phyloP scores from a whole-genome alignment of 2,888 invertebrate species.

The Ernsta delagoae region DNA sequence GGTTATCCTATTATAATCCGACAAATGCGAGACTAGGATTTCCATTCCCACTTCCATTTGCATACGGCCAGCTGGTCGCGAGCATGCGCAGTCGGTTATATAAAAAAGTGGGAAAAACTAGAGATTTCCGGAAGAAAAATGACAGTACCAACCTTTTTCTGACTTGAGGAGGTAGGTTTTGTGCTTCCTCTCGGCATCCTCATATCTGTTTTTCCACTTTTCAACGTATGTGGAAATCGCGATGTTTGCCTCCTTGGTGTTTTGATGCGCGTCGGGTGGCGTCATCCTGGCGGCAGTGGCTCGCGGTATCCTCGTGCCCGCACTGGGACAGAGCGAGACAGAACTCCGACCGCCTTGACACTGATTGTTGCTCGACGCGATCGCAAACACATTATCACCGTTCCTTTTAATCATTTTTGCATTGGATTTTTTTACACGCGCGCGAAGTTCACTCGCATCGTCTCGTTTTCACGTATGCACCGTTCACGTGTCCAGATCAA shows the following conservation, averaged over 20 bases:
- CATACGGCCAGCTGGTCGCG: constrained; percentile 61
- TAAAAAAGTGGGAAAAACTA: constrained; percentile 52
- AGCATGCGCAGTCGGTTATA: constrained; percentile 70
- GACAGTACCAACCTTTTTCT: constrained; percentile 87
- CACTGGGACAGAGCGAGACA: constrained; percentile 75
- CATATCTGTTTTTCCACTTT: constrained; percentile 89
- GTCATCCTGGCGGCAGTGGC: constrained; percentile 81
- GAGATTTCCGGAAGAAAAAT: constrained; percentile 44
- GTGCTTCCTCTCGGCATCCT: constrained; percentile 88
- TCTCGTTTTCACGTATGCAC: constrained; percentile 72
- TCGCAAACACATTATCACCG: constrained; percentile 83
- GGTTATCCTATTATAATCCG: constrained; percentile 76
- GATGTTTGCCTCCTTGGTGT: constrained; percentile 77
- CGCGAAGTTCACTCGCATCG: constrained; percentile 72
- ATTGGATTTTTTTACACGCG: constrained; percentile 75
- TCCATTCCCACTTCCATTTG: constrained; percentile 71
- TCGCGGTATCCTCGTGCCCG: constrained; percentile 80
- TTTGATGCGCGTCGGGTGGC: constrained; percentile 80
- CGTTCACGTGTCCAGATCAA: constrained; percentile 72
- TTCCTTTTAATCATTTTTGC: constrained; percentile 84
- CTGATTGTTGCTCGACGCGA: constrained; percentile 82
- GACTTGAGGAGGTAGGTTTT: constrained; percentile 87
- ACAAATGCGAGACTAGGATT: constrained; percentile 79
- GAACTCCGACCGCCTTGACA: constrained; percentile 76
- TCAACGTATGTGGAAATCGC: constrained; percentile 81